phyloP scores from a whole-genome alignment of 2,113 vertebrate species.

The Coregonus clupeaformis region DNA sequence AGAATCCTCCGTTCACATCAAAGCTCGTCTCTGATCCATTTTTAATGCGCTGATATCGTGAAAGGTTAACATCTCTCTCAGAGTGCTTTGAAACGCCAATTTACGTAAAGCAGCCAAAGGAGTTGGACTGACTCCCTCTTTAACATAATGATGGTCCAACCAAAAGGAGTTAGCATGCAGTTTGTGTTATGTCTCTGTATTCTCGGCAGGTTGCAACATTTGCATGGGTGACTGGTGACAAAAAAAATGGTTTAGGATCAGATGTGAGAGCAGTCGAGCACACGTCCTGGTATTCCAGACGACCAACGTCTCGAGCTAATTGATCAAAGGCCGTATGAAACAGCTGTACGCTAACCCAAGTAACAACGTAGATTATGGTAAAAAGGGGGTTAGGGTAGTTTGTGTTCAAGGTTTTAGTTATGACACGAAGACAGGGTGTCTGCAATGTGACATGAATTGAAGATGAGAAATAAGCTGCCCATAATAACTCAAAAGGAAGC shows the following conservation, averaged over 20 bases:
- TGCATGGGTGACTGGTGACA: background rate
- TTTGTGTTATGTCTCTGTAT: conserved; percentile 19
- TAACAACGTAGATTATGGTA: background rate
- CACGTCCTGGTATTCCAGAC: background rate
- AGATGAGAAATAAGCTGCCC: background rate
- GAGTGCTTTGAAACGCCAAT: conserved; percentile 68
- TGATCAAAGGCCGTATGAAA: background rate
- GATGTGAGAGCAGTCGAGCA: background rate
- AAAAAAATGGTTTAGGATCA: background rate
- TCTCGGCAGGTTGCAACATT: background rate
- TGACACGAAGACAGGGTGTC: background rate
- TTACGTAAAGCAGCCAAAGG: conserved; percentile 61
- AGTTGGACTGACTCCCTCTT: conserved; percentile 53
- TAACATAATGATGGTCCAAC: conserved; percentile 34
- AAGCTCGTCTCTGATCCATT: conserved; percentile 73
- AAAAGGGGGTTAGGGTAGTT: background rate
- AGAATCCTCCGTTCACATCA: conserved; percentile 69
- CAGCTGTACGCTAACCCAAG: background rate
- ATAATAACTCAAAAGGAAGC: background rate
- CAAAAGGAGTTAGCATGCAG: conserved; percentile 38
- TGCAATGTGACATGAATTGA: background rate
- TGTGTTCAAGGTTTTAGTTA: background rate
- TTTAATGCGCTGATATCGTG: conserved; percentile 70
- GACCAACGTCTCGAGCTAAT: background rate
- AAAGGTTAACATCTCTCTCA: conserved; percentile 73